Percentiles rank a stretch among this genome's conserved stretches.
Evolutionary conservation across 2,888 invertebrate genomes (phyloP).

Genomic region (Elegia similella): DNA sequence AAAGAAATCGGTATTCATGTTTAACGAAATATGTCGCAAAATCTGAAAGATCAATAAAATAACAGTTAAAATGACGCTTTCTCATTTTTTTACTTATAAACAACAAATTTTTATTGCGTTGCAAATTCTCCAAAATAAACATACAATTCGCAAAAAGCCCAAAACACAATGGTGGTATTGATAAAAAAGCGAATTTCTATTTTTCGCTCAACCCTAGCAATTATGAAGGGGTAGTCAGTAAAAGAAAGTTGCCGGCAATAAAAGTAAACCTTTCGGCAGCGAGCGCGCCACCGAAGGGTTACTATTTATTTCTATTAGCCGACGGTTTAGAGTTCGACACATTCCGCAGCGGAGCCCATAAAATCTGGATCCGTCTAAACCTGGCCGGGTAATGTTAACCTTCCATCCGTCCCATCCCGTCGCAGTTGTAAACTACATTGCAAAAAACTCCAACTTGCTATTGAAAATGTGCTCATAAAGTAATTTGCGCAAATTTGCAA

Average conservation of each 20-base stretch:
- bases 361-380: slow-evolving; percentile 49
- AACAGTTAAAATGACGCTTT: not conserved
- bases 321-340: slow-evolving; percentile 57
- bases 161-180: slow-evolving; percentile 46
- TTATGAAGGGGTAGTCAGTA: slow-evolving; percentile 70
- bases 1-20: not conserved
- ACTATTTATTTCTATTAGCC: slow-evolving; percentile 72
- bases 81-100: not conserved
- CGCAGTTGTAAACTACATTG: slow-evolving; percentile 60
- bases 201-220: slow-evolving; percentile 62
- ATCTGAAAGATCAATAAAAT: slow-evolving; percentile 4
- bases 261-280: slow-evolving; percentile 78
- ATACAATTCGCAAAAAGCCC: slow-evolving; percentile 26
- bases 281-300: slow-evolving; percentile 75
- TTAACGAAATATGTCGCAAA: not conserved
- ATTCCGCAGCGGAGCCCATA: slow-evolving; percentile 47
- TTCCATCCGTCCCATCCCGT: slow-evolving; percentile 43
- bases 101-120: slow-evolving; percentile 15
- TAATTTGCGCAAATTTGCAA: slow-evolving; percentile 80
- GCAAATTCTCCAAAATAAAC: slow-evolving; percentile 24
- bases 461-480: slow-evolving; percentile 70
- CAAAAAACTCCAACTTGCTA: slow-evolving; percentile 58
- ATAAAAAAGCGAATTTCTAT: slow-evolving; percentile 51
- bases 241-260: slow-evolving; percentile 73
- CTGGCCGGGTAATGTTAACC: slow-evolving; percentile 43